Base-by-base conservation (phyloP, 2,797 vertebrate species). In the Gobionotothen gibberifrons region DNA sequence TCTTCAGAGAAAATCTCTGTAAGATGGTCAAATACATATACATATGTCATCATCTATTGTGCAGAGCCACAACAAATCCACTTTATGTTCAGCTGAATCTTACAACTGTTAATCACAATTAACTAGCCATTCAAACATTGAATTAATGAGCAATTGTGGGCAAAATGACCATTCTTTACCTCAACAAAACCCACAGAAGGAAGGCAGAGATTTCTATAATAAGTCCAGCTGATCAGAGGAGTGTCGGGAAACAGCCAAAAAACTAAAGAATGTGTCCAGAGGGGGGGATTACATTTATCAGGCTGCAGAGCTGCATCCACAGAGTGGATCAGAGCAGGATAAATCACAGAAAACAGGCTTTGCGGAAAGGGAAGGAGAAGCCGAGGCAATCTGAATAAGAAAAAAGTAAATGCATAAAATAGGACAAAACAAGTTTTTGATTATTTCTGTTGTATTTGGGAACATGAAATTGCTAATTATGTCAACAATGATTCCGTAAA, bases 391-490 rank as follows among this genome's bases (percentile, higher is more conserved):
- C 68, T 60, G 78, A 88, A 89, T 78, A 87, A 93, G 84, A 86
- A 88, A 84, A 78, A 48, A 53, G 21, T 32, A 49, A 87, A 83
- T 85, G 66, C 68, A 81, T 79, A 60, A 87, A 88, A 85, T 17
- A 61, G 62, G 57, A 75, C 74, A 58, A 76, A 80, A 68, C 82
- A 83, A 71, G 52, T 88, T 91, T 88, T 84, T 85, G 87, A 93
- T 93, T 85, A 91, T 91, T 91, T 84, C n/a, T 71, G 76, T 82
- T 87, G 78, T 81, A 91, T 93, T 94, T 94, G 87, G 75, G 73
- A 79, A 88, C 82, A 87, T 87, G 78, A 85, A 93, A 92, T 93
- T 90, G 87, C 82, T 93, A 93, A 94, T 94, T 93, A 91, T 85
- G 88, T 90, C 89, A 92, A 91, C 91, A 93, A 89, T 88, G 83